phyloP scores from a whole-genome alignment of 2,797 vertebrate species.

The Argentina silus region DNA sequence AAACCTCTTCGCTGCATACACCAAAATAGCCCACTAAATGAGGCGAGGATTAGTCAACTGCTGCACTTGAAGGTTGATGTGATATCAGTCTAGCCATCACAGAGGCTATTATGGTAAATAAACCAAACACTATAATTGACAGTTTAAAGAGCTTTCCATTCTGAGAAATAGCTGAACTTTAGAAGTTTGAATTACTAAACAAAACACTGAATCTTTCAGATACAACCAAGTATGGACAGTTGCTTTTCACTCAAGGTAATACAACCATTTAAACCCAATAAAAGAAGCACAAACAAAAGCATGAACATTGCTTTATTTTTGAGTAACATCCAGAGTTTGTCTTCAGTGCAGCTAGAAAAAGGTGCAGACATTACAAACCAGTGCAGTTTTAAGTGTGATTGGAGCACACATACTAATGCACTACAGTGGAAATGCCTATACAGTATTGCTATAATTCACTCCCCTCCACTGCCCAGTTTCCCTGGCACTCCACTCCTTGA shows the following conservation, averaged over 20 bases:
- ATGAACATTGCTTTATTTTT: conserved; percentile 65
- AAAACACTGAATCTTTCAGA: no score
- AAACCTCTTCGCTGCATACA: neutral
- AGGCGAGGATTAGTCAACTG: neutral
- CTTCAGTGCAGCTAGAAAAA: conserved; percentile 72
- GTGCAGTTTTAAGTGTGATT: conserved; percentile 51
- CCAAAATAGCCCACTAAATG: neutral
- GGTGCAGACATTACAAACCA: conserved; percentile 69
- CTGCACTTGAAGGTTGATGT: neutral
- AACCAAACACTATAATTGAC: neutral
- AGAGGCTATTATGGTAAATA: neutral
- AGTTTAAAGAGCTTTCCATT: no score
- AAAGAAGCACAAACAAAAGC: conserved; percentile 46
- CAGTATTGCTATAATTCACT: conserved; percentile 78
- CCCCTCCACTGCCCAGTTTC: conserved; percentile 43
- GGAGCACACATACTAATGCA: conserved; percentile 62
- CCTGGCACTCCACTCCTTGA: conserved; percentile 40
- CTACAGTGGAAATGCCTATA: conserved; percentile 63
- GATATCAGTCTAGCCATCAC: no score
- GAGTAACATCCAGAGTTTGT: conserved; percentile 55
- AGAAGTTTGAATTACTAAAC: no score
- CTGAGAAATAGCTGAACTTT: no score
- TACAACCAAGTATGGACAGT: no score
- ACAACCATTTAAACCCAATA: neutral
- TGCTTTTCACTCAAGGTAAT: no score